Evolutionary conservation across 1,140 invertebrate genomes (phyloP).

Genomic region (Saccostrea cuccullata): DNA sequence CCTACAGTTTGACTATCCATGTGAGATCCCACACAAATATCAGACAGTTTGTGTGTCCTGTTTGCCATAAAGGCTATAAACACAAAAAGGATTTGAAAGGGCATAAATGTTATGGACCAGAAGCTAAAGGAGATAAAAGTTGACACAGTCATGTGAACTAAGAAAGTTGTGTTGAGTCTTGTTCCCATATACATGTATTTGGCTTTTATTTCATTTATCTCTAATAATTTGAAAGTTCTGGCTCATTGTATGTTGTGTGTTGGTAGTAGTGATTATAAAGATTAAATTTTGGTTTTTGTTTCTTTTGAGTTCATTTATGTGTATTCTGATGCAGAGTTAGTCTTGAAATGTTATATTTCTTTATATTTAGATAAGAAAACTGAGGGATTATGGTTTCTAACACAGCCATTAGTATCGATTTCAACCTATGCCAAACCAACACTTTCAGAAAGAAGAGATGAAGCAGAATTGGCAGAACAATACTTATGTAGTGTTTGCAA

Average conservation of each 20-base stretch:
- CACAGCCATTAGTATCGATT: background rate
- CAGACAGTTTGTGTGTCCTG: constrained; percentile 33
- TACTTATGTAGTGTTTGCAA: constrained; percentile 31
- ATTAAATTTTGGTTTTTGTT: background rate
- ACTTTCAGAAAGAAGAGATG: background rate
- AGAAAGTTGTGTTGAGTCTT: background rate
- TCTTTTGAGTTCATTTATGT: background rate
- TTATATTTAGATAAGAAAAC: constrained; percentile 26
- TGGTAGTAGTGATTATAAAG: background rate
- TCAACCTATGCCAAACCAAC: background rate
- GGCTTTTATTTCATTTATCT: background rate
- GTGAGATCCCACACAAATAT: constrained; percentile 41
- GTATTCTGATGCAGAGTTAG: background rate
- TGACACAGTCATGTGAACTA: background rate
- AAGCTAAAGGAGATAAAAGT: background rate
- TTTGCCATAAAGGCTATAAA: constrained; percentile 50
- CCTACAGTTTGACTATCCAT: constrained; percentile 6
- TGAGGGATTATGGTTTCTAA: background rate
- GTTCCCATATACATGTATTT: background rate
- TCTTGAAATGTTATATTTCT: background rate
- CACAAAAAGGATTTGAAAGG: constrained; percentile 49
- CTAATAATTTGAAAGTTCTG: no score
- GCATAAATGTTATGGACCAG: constrained; percentile 28
- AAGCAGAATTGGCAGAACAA: background rate
- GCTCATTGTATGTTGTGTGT: no score